A percentile compares a stretch with the other conserved stretches of the same genome.
phyloP scores from a whole-genome alignment of 2,888 invertebrate genomes.

The Agonopterix alstromeriana region DNA sequence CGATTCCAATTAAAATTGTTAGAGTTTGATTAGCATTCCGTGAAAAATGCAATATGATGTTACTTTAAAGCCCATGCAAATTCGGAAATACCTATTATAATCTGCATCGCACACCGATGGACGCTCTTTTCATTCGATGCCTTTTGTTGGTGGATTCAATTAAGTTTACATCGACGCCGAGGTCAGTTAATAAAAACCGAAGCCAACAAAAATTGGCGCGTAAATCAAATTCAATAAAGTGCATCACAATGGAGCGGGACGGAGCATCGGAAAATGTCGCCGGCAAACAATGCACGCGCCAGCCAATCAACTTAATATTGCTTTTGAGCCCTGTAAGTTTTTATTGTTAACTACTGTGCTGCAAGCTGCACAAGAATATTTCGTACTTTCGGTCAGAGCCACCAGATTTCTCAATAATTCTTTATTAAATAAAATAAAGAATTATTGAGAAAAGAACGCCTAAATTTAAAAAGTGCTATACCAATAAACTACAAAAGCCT shows the following conservation, averaged over 20 bases:
- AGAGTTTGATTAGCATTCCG: conserved; percentile 18
- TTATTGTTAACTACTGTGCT: background rate
- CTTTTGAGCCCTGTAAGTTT: conserved; percentile 5
- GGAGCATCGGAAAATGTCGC: conserved; percentile 52
- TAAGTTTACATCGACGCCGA: conserved; percentile 74
- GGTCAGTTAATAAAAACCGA: conserved; percentile 76
- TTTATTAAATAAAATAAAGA: no score
- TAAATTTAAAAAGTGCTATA: no score
- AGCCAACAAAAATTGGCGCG: conserved; percentile 72
- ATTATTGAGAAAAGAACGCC: no score
- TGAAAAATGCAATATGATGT: conserved; percentile 64
- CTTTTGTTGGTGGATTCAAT: conserved; percentile 74
- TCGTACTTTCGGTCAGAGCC: no score
- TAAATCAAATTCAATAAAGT: conserved; percentile 75
- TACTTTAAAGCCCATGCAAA: conserved; percentile 67
- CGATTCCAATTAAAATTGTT: no score
- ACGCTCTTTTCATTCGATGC: conserved; percentile 72
- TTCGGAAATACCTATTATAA: conserved; percentile 72
- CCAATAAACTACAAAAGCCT: no score
- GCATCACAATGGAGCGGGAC: conserved; percentile 56
- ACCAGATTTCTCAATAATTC: no score
- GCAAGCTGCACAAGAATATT: no score
- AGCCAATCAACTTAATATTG: conserved; percentile 32
- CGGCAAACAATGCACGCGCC: conserved; percentile 41
- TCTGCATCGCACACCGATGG: conserved; percentile 72